phyloP scores from a whole-genome alignment of 2,797 vertebrate genomes.

The Tragelaphus eurycerus region DNA sequence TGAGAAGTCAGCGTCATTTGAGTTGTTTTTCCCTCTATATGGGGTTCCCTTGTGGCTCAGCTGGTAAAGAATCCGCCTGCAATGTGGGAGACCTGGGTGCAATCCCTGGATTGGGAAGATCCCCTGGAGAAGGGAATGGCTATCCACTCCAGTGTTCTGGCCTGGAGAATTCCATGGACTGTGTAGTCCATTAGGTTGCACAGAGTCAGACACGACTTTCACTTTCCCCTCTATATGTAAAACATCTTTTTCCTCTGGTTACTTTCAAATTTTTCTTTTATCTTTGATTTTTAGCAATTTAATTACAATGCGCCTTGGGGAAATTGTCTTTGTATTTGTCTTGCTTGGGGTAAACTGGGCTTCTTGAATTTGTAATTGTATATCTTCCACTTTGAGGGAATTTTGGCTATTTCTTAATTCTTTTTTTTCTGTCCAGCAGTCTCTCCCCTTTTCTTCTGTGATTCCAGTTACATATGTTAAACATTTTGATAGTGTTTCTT shows the following conservation, averaged over 20 bases:
- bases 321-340: constrained; percentile 2
- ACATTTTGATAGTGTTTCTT: not conserved
- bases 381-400: not conserved
- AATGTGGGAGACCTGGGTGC: not conserved
- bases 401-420: not conserved
- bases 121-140: not conserved
- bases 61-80: not conserved
- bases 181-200: not conserved
- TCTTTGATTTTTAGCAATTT: not conserved
- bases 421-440: not conserved
- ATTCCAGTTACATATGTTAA: not conserved
- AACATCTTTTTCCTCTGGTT: not conserved
- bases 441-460: not conserved
- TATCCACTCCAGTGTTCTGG: not conserved
- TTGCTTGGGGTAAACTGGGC: not conserved
- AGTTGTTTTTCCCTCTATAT: not conserved
- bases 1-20: not conserved
- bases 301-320: not conserved
- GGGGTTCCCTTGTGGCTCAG: not conserved
- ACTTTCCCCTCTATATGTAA: not conserved
- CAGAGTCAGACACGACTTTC: not conserved
- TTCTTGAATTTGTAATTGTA: not conserved
- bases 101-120: not conserved
- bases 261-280: not conserved
- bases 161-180: not conserved